A percentile compares a stretch with the other conserved stretches of the same genome.
These are phyloP conservation scores for Drosophila borborema DNA, from an alignment of 2,888 invertebrate species.

Conservation along the genomic window DNA sequence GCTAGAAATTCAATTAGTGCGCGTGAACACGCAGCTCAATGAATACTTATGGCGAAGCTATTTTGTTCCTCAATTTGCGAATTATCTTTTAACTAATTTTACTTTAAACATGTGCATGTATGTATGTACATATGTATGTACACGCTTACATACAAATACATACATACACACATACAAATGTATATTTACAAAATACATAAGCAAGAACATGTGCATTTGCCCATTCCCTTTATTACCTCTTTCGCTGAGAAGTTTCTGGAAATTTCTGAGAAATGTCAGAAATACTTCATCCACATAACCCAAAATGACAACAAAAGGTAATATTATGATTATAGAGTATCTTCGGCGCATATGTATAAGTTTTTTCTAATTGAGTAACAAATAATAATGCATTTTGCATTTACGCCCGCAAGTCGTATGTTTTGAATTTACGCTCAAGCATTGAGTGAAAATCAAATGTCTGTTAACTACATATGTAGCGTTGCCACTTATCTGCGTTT, in stretches of 20 bases:
- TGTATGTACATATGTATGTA: too few relatives aligned
- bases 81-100: not conserved
- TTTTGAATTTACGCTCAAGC: slow-evolving; percentile 26
- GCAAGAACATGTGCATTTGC: not conserved
- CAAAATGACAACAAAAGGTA: not conserved
- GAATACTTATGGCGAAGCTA: not conserved
- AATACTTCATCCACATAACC: not conserved
- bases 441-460: slow-evolving; percentile 31
- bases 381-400: not conserved
- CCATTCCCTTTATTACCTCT: not conserved
- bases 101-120: not conserved
- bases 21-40: slow-evolving; percentile 25
- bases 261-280: not conserved
- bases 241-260: not conserved
- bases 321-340: not conserved
- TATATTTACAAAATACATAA: too few relatives aligned
- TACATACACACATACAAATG: too few relatives aligned
- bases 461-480: slow-evolving; percentile 8
- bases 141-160: too few relatives aligned
- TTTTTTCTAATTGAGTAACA: not conserved
- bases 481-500: slow-evolving; percentile 17
- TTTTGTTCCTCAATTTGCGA: not conserved
- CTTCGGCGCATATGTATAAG: not conserved
- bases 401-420: slow-evolving; percentile 14
- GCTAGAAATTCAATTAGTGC: slow-evolving; percentile 38